Evolutionary conservation across 2,888 invertebrate species (phyloP).

Genomic region (Hymenopus coronatus): DNA sequence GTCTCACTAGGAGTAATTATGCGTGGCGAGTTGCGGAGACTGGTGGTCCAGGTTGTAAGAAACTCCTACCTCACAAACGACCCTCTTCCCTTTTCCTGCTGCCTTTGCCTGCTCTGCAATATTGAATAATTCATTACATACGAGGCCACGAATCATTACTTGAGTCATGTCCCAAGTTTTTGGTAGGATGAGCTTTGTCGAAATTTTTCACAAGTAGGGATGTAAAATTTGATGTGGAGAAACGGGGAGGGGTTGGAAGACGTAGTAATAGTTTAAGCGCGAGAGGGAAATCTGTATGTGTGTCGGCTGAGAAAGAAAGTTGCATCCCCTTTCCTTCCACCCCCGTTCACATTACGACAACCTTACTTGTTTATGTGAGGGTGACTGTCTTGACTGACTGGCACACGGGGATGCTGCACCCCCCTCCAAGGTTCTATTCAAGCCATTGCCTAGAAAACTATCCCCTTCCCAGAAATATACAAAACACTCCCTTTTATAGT

Average conservation of each 20-base stretch:
- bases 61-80: background rate
- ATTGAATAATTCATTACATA: conserved; percentile 19
- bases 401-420: conserved; percentile 14
- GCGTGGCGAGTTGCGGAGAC: background rate
- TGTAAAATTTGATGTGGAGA: conserved; percentile 16
- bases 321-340: conserved; percentile 12
- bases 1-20: background rate
- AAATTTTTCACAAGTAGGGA: conserved; percentile 23
- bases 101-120: conserved; percentile 1
- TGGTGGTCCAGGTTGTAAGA: background rate
- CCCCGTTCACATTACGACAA: conserved; percentile 11
- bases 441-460: background rate
- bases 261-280: background rate
- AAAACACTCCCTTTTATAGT: background rate
- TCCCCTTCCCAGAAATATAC: conserved; percentile 1
- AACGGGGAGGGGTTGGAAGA: background rate
- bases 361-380: conserved; percentile 20
- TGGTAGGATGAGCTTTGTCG: conserved; percentile 47
- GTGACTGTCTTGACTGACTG: background rate
- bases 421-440: background rate
- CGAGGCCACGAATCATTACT: conserved; percentile 49
- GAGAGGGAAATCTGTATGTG: background rate
- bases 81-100: background rate
- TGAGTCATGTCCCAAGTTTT: conserved; percentile 41
- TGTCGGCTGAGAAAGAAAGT: background rate